phyloP scores from a whole-genome alignment of 2,888 invertebrate species.

The Ennomos fuscantarius region DNA sequence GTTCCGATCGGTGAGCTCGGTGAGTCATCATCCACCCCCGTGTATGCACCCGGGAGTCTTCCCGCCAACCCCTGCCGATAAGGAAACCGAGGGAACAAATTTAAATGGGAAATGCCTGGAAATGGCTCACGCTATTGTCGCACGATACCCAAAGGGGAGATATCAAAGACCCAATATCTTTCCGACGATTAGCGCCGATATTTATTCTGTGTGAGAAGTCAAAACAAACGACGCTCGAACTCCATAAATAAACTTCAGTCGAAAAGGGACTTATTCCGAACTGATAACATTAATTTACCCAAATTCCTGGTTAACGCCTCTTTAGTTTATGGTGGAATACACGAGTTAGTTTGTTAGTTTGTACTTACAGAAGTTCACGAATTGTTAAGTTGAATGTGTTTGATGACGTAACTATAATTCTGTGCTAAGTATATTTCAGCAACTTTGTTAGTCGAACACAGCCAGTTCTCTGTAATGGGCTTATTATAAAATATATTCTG shows the following conservation, averaged over 20 bases:
- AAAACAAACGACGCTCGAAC: conserved; percentile 59
- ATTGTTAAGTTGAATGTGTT: conserved; percentile 20
- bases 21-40: conserved; percentile 55
- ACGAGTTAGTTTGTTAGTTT: conserved; percentile 10
- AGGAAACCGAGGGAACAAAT: conserved; percentile 76
- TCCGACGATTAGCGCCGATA: conserved; percentile 70
- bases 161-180: conserved; percentile 68
- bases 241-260: conserved; percentile 45
- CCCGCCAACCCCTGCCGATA: conserved; percentile 60
- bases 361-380: conserved; percentile 6
- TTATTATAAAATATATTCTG: conserved; percentile 49
- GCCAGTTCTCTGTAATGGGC: conserved; percentile 9
- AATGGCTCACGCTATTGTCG: conserved; percentile 80
- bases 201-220: conserved; percentile 75
- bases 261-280: conserved; percentile 39
- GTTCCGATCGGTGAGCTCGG: conserved; percentile 47
- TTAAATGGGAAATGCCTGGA: conserved; percentile 81
- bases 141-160: conserved; percentile 72
- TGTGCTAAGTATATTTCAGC: neutral
- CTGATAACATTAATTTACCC: conserved; percentile 34
- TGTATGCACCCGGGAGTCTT: conserved; percentile 51
- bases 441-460: conserved; percentile 8
- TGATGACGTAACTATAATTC: conserved; percentile 17
- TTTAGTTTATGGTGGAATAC: conserved; percentile 22
- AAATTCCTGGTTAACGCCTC: conserved; percentile 29